phyloP scores from a whole-genome alignment of 2,113 vertebrate genomes.

The Lepidothrix coronata region DNA sequence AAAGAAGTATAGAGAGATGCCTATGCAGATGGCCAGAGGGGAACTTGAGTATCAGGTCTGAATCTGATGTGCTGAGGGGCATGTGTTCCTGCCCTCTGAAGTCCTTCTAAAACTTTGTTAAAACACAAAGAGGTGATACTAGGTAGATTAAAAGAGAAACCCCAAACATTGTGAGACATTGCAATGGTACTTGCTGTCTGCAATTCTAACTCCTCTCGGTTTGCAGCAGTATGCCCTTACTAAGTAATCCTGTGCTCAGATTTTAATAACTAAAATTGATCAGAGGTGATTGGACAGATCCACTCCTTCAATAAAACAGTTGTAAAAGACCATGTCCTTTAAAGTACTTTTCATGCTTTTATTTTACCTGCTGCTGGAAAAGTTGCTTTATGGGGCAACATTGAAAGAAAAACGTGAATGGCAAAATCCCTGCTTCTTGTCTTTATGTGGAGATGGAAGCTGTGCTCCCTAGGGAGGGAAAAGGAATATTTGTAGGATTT shows the following conservation, averaged over 20 bases:
- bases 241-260: neutral
- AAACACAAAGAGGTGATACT: neutral
- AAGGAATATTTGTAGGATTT: neutral
- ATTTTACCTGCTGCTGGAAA: neutral
- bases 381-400: neutral
- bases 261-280: neutral
- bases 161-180: neutral
- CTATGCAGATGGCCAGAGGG: neutral
- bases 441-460: neutral
- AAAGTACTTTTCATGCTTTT: neutral
- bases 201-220: neutral
- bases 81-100: fast-evolving
- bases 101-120: neutral
- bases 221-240: neutral
- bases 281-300: neutral
- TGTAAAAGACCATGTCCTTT: neutral
- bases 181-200: neutral
- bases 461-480: neutral
- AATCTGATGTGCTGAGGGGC: neutral
- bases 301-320: neutral
- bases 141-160: neutral
- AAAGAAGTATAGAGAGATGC: neutral
- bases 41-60: neutral
- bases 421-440: neutral
- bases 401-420: neutral